phyloP scores from a whole-genome alignment of 2,113 vertebrate genomes.

The Chlamydotis undulata region DNA sequence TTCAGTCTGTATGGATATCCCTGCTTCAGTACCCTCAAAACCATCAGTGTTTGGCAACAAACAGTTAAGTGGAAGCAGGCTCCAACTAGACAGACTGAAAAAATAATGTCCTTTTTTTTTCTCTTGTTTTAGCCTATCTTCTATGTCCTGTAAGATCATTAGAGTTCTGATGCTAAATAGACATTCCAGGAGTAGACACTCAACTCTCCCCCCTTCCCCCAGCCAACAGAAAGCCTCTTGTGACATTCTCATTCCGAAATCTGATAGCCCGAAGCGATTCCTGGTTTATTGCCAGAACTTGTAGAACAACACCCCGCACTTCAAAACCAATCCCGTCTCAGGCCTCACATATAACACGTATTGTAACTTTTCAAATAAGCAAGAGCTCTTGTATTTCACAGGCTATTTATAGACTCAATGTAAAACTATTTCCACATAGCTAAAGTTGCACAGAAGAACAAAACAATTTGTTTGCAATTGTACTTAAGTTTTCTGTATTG shows the following conservation, averaged over 20 bases:
- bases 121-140: not conserved
- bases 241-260: constrained; percentile 25
- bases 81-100: not conserved
- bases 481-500: not conserved
- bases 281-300: constrained; percentile 23
- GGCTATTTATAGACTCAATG: not conserved
- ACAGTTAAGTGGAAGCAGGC: not conserved
- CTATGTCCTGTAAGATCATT: not conserved
- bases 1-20: not conserved
- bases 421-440: not conserved
- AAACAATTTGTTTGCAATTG: not conserved
- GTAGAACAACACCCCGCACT: not conserved
- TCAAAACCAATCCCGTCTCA: not conserved
- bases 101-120: not conserved
- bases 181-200: not conserved
- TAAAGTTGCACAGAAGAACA: not conserved
- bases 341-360: not conserved
- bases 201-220: not conserved
- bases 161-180: not conserved
- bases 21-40: not conserved
- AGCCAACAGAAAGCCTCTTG: not conserved
- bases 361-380: not conserved
- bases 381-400: not conserved
- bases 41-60: rapidly evolving
- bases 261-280: not conserved